Base-by-base conservation (phyloP, 2,888 invertebrate genomes). In the Nephrocerus scutellatus region DNA sequence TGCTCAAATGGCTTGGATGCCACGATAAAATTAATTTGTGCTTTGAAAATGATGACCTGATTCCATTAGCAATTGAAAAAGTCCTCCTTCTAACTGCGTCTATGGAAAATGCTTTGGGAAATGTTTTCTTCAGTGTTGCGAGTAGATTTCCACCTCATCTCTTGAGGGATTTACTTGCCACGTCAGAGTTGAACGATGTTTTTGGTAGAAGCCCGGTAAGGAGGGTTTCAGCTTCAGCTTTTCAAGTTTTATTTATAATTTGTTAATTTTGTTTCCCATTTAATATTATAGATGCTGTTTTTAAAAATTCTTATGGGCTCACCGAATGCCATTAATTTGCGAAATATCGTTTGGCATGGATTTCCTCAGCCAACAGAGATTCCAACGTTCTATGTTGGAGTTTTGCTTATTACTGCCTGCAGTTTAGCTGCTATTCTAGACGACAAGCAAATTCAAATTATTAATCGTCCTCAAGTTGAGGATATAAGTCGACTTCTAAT, bases 311-410 rank as follows among this genome's bases (percentile, higher is more conserved):
- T 74, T 10, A 55, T 74, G 43, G 74, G 75, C 4, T 69, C 72
- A 16, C 72, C 74, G 6, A 56, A 62, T 39, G 70, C 71, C 3
- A 53, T 74, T 7, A 75, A 75, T 56, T 45, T 75, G 9, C 60
- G 75, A 13, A 74, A 75, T 56, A 54, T 74, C 20, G 57, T 61
- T 0, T 75, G 75, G 75, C 75, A 75, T 61, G 74, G 75, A 5
- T 75, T 74, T 49, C 55, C 65, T 1, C 43, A 57, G n/a, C 59
- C 64, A 2, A 47, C 51, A 4, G 72, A 73, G 46, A 52, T 73
- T 31, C 63, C 64, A 15, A 38, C 50, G 28, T 63, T 63, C 56
- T 70, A 61, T 44, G 49, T 49, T 19, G 44, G 56, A 30, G 52
- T 60, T 18, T 50, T 72, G 12, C 38, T 72, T 16, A 23, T 66